Base-by-base conservation (phyloP, 1,140 invertebrate species). In the Cydia pomonella region DNA sequence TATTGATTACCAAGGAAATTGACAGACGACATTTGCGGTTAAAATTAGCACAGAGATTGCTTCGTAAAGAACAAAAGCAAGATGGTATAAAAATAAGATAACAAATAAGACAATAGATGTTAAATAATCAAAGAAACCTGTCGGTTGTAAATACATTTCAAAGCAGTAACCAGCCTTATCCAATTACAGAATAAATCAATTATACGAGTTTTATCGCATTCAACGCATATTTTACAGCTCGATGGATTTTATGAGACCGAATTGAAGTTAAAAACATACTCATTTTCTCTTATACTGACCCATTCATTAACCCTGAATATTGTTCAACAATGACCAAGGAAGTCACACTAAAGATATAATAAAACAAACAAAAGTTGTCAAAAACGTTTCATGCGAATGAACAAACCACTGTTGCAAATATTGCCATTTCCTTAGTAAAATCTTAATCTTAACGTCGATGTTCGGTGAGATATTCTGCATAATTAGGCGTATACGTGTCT, bases 201-300 rank as follows among this genome's bases (percentile, higher is more conserved):
- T 59, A 59, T 59, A 59, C 53, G 23, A 59, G 53, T 59, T 59
- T 59, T 23, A 59, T 59, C n/a, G 21, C 53, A 59, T 59, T 59
- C 21, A 59, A 21, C 53, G 53, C 53, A 23, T 59, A 59, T 59
- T 53, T 23, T 59, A 59, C 21, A 59, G 21, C 18, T 21, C 9
- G 21, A 59, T 10, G 53, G 53, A 59, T 59, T 59, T 59, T 23
- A 59, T 59, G 23, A 59, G 21, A 59, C 53, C 53, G 53, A 23
- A 59, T 12, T 10, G 9, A 59, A 10, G 23, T 18, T 2, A n/a
- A 53, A 9, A 0, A 53, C 5, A 53, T 6, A 12, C 2, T 0
- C 12, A 44, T 44, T 3, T 12, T 44, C 41, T 13, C 12, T 16
- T n/a, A n/a, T n/a, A n/a, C n/a, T n/a, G n/a, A n/a, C n/a, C n/a